Base-by-base conservation (phyloP, 1,140 invertebrate genomes). In the Eueides isabella region DNA sequence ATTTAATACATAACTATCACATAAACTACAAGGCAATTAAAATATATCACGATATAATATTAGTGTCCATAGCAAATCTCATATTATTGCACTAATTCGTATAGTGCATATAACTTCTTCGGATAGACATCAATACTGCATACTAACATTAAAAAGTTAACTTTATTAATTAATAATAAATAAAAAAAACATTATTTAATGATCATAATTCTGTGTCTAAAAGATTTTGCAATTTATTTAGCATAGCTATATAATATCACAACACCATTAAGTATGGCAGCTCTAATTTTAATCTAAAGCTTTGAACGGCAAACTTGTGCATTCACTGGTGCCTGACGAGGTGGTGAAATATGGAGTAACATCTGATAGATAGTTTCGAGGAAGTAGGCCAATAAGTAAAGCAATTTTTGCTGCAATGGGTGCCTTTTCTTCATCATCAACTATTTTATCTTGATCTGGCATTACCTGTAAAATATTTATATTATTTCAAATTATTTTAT, bases 331-430 rank as follows among this genome's bases (percentile, higher is more conserved):
- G 66, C 82, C 87, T 14, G 83, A 75, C 5, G 87, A 86, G 63
- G 78, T 67, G 29, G 71, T 78, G 14, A 81, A 70, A 35, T 81
- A 91, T 9, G 91, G 91, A 2, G 88, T 84, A 29, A 91, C 84
- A 69, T 92, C 92, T 0, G 90, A 85, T 2, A 94, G 78, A 67
- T 90, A 92, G 69, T 87, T 89, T 7, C 91, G 80, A 0, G 93
- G 93, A 2, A 93, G 72, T 14, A 94, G 80, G 4, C 93, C 93
- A 9, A 93, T 85, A 1, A 93, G 84, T 0, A 93, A 82, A 0
- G 93, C 93, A 62, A 94, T 84, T 71, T 94, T 94, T 14, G 92
- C 92, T 3, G 92, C 92, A 64, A 94, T 90, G n/a, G 93, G 92
- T 1, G 92, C 88, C 71, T 94, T 94, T 63, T 91, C 87, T 74